Evolutionary conservation across 1,140 invertebrate genomes (phyloP), one percentile per base, ranked within the genome.

Genomic region (Cydia splendana): DNA sequence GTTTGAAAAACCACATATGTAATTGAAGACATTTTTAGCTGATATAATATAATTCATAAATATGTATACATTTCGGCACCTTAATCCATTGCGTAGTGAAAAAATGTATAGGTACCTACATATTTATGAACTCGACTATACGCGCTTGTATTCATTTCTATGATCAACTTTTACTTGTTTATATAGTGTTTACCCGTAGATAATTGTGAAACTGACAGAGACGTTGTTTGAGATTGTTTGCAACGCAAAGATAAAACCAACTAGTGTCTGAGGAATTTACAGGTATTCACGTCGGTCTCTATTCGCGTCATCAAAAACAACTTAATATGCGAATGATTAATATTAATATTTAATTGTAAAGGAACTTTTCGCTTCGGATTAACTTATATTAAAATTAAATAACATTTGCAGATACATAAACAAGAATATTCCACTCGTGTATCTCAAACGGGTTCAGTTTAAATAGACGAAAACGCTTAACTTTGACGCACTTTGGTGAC

Each of bases 321-420:
- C 18, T 62, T 53, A 24, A 62, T 62, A 62, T 62, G 57, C 18
- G 57, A 18, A 24, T 24, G 57, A 18, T 0, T 62, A 62, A 62
- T 62, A n/a, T n/a, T n/a, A n/a, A n/a, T n/a, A n/a, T 62, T 62
- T 62, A 62, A 20, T 62, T 62, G 57, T 62, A 62, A 20, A 62
- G 5, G 18, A 62, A 20, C n/a, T 62, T 62, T 62, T 62, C 57
- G n/a, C 57, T 62, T 62, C 18, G 18, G 57, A 1, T 18, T 20
- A 62, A 62, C 24, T 18, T 62, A 1, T 62, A 62, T 62, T 62
- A 62, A 62, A 62, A 62, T 62, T 62, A 62, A 62, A 62, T 62
- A 62, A 2, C 57, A 0, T 6, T n/a, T 20, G 7, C 4, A 4
- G 9, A 4, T 20, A 53, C 18, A 62, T 12, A 62, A 62, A 62